A percentile compares a stretch with the other conserved stretches of the same genome.
These are phyloP conservation scores for Meloidogyne chitwoodi DNA, from an alignment of 1,140 invertebrate species.

Conservation along the genomic window DNA sequence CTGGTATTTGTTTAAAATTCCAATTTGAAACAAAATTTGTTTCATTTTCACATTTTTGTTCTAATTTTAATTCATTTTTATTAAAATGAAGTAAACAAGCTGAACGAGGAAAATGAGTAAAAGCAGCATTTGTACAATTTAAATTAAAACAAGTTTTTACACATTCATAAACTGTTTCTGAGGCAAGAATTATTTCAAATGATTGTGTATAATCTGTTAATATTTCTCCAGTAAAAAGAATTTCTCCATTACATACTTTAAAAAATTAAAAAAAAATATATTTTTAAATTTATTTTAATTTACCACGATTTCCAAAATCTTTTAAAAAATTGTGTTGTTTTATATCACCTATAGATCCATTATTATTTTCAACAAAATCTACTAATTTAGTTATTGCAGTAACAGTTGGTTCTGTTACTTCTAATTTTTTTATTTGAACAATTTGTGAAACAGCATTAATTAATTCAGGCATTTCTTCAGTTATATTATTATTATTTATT, in stretches of 20 bases:
- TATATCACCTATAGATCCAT: background rate
- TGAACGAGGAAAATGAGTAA: constrained; percentile 58
- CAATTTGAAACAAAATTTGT: constrained; percentile 25
- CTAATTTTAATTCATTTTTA: constrained; percentile 11
- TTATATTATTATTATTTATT: background rate
- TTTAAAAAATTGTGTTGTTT: background rate
- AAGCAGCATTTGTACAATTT: constrained; percentile 50
- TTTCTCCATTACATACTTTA: constrained; percentile 44
- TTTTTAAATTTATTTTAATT: background rate
- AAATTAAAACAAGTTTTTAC: constrained; percentile 47
- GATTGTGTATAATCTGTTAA: constrained; percentile 48
- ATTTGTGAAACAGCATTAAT: background rate
- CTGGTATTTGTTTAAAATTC: constrained; percentile 49
- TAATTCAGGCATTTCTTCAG: background rate
- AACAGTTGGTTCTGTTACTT: background rate
- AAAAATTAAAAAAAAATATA: background rate
- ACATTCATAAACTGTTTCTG: constrained; percentile 50
- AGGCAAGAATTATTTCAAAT: constrained; percentile 50
- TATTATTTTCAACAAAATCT: background rate
- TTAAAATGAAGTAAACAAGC: constrained; percentile 54
- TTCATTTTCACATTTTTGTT: constrained; percentile 15
- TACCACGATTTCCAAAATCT: background rate
- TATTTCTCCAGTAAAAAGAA: constrained; percentile 43
- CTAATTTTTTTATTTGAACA: background rate
- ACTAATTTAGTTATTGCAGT: background rate